These are phyloP conservation scores for Spatula versicolor DNA, from an alignment of 2,797 vertebrate species.

Conservation along the genomic window DNA sequence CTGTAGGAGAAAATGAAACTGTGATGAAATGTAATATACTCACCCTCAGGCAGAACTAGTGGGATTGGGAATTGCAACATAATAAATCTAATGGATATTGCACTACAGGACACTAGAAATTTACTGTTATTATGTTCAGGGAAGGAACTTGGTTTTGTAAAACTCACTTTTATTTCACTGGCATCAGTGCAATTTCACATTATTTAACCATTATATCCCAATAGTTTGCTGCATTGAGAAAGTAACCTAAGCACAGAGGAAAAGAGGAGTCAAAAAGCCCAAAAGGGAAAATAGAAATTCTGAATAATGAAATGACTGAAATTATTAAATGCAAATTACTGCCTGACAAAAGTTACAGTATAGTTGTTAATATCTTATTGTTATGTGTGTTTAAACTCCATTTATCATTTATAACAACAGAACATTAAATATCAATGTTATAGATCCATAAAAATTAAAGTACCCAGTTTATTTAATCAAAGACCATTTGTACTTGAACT, in stretches of 20 bases:
- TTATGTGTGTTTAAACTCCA: constrained; percentile 25
- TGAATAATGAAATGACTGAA: constrained; percentile 48
- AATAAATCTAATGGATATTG: constrained; percentile 99
- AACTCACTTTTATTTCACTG: constrained; percentile 88
- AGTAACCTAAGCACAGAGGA: constrained; percentile 65
- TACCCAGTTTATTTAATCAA: neutral
- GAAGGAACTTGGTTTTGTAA: constrained; percentile 83
- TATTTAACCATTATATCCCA: constrained; percentile 83
- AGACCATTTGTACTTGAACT: neutral
- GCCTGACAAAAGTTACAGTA: neutral
- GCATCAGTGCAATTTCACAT: constrained; percentile 81
- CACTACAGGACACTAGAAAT: constrained; percentile 89
- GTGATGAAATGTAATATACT: constrained; percentile 99
- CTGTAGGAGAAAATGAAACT: constrained; percentile 99
- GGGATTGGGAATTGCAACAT: constrained; percentile 97
- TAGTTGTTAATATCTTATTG: constrained; percentile 48
- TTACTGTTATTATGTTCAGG: constrained; percentile 88
- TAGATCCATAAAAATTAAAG: neutral
- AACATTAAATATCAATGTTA: neutral
- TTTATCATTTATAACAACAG: constrained; percentile 18
- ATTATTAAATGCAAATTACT: constrained; percentile 65
- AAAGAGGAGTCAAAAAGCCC: constrained; percentile 43
- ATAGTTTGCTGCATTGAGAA: constrained; percentile 73
- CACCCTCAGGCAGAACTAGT: constrained; percentile 96
- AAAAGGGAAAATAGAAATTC: constrained; percentile 48